These are phyloP conservation scores for Drosophila grimshawi DNA, from an alignment of 1,140 invertebrate genomes.

Conservation along the genomic window DNA sequence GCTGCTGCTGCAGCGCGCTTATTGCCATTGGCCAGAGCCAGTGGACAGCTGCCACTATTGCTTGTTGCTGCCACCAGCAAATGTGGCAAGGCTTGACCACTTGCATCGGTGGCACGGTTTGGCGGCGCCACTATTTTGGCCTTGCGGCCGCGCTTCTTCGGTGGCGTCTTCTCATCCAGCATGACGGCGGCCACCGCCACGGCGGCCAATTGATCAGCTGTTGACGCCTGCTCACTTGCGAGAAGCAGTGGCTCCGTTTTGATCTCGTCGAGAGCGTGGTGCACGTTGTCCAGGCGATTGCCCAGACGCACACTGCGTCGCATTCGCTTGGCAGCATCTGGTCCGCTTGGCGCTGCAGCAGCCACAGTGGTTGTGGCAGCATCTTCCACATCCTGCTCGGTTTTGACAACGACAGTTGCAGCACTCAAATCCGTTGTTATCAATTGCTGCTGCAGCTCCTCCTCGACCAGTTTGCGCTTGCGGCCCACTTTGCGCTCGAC, in stretches of 20 bases:
- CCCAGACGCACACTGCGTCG: slow-evolving; percentile 76
- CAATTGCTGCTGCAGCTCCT: slow-evolving; percentile 22
- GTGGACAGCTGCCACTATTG: slow-evolving; percentile 1
- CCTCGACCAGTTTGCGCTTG: slow-evolving; percentile 64
- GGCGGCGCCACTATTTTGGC: slow-evolving; percentile 57
- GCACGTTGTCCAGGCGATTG: slow-evolving; percentile 60
- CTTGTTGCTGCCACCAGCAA: not conserved
- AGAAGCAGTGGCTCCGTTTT: slow-evolving; percentile 42
- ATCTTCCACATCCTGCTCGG: slow-evolving; percentile 51
- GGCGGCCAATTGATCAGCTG: not conserved
- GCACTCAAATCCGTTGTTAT: not conserved
- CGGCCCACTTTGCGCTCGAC: slow-evolving; percentile 63
- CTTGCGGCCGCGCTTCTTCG: slow-evolving; percentile 81
- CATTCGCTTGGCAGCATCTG: slow-evolving; percentile 54
- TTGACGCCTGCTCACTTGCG: not conserved
- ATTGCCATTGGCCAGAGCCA: slow-evolving; percentile 54
- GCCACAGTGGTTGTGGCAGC: not conserved
- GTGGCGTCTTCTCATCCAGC: slow-evolving; percentile 78
- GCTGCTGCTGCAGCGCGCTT: slow-evolving; percentile 31
- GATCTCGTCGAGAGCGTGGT: slow-evolving; percentile 43
- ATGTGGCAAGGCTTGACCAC: not conserved
- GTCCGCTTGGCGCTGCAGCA: slow-evolving; percentile 19
- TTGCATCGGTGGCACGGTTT: not conserved
- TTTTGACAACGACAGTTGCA: slow-evolving; percentile 50
- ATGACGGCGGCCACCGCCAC: not conserved